Evolutionary conservation across 2,113 vertebrate genomes (phyloP).

Genomic region (Cryptotis parvus): DNA sequence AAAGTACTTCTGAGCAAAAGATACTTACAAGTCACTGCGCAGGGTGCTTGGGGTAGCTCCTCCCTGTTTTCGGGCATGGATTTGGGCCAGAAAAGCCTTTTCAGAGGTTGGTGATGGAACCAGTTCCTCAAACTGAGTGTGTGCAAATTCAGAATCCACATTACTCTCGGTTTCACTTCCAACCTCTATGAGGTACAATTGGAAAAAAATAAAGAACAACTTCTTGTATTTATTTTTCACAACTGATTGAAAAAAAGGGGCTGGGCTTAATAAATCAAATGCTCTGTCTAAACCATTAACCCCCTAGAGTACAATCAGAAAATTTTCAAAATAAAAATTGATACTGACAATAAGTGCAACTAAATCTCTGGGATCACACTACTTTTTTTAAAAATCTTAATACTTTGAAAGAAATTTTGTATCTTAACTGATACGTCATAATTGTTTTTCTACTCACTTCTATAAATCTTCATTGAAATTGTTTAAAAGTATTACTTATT

Average conservation of each 20-base stretch:
- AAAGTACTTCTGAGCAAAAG: rapidly evolving
- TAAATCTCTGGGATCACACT: conserved; percentile 1
- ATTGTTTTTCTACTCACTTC: neutral
- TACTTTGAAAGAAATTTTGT: conserved; percentile 28
- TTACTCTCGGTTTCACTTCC: conserved; percentile 95
- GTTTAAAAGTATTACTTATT: neutral
- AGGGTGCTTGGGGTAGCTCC: conserved; percentile 84
- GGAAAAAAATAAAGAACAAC: conserved; percentile 24
- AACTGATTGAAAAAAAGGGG: neutral
- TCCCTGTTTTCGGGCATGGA: conserved; percentile 89
- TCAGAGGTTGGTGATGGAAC: conserved; percentile 92
- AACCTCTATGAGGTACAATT: conserved; percentile 88
- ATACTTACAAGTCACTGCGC: conserved; percentile 87
- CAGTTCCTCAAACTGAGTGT: conserved; percentile 91
- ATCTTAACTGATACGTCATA: conserved; percentile 4
- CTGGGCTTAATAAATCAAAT: neutral
- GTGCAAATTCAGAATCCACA: conserved; percentile 93
- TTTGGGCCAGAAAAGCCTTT: conserved; percentile 92
- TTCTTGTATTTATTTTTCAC: conserved; percentile 12
- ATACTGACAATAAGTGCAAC: neutral
- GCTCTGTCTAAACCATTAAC: neutral
- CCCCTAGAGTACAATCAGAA: neutral
- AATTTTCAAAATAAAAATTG: conserved; percentile 7
- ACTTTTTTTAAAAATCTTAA: conserved; percentile 28
- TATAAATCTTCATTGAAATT: conserved; percentile 7